Base-by-base conservation (phyloP, 2,113 vertebrate genomes). In the Antechinus stuartii region DNA sequence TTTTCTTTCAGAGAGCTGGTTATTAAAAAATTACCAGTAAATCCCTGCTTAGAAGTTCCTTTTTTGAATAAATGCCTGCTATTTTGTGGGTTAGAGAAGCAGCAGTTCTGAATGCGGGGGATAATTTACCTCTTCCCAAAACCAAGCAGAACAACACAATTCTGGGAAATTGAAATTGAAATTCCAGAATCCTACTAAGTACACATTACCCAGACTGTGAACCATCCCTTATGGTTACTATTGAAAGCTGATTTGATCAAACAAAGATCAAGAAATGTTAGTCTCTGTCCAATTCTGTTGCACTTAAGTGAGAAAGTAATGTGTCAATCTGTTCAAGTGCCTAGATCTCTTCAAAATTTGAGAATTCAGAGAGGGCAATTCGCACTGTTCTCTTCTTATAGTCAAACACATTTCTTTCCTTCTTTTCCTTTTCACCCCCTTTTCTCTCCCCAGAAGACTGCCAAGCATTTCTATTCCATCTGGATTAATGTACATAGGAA, bases 101-200 rank as follows among this genome's bases (percentile, higher is more conserved):
- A 84, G 49, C 55, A 16, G 42, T 2, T 93, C 19, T 93, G 93
- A 47, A 61, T n/a, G 12, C 50, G 35, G 89, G 49, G 35, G 27
- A 55, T 54, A n/a, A 89, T 35, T n/a, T 61, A 52, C 30, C 94
- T 89, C 91, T 92, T 46, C 0, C 94, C 54, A 95, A 93, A 27
- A 90, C 54, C 47, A 91, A 94, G 89, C 56, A 89, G 24, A 92
- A 19, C 22, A n/a, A 46, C 46, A 54, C 56, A n/a, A 92, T 52
- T 94, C 25, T 16, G 1, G 52, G 90, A 54, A 90, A 61, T 1
- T 57, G 54, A 53, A 47, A 49, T 49, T 54, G 23, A 49, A 49
- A 49, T 30, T 27, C 68, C n/a, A 84, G 47, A 19, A 61, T 90
- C 54, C 54, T 54, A 54, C 24, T 8, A 84, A 89, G 16, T 91